Base-by-base conservation (phyloP, 2,888 invertebrate species). In the Pollenia amentaria region DNA sequence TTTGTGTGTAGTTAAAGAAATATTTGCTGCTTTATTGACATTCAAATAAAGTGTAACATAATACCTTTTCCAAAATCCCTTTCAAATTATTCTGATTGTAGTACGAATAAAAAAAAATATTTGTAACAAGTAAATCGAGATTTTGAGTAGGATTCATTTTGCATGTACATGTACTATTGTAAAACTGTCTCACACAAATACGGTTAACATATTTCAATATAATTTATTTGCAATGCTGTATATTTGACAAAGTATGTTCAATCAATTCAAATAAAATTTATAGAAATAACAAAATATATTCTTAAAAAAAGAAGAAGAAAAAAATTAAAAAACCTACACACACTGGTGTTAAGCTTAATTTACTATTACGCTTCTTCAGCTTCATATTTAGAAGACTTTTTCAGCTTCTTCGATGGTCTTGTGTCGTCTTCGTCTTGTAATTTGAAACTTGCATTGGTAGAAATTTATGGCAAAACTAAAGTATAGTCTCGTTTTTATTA, bases 211-310 rank as follows among this genome's bases (percentile, higher is more conserved):
- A 73, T 84, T 84, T 78, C 57, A 79, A 67, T 48, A 84, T 73
- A 84, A 84, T 79, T 84, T 84, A 84, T 84, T 67, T 67, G 62
- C 84, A 60, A 60, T 78, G 78, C 46, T 69, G 16, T 46, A 51
- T 51, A 84, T 79, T 79, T 84, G 84, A 84, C 84, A 79, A 79
- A 79, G 84, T 79, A 73, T 84, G 84, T 84, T 84, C 84, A 84
- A 84, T 84, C 84, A 84, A 84, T 79, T 84, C 84, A 84, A 84
- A 84, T 79, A 79, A 84, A 84, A 84, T 75, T 78, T 84, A 73
- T 75, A 69, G 60, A 84, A 84, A 84, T 84, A 73, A 60, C 46
- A 67, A 84, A 57, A 62, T 75, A 77, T 64, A 60, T 69, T 40
- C 44, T 69, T 4, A 64, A 53, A 77, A 55, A 55, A 65, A 57